Evolutionary conservation across 1,140 invertebrate species (phyloP), one percentile per base, ranked within the genome.

Genomic region (Achatina immaculata): DNA sequence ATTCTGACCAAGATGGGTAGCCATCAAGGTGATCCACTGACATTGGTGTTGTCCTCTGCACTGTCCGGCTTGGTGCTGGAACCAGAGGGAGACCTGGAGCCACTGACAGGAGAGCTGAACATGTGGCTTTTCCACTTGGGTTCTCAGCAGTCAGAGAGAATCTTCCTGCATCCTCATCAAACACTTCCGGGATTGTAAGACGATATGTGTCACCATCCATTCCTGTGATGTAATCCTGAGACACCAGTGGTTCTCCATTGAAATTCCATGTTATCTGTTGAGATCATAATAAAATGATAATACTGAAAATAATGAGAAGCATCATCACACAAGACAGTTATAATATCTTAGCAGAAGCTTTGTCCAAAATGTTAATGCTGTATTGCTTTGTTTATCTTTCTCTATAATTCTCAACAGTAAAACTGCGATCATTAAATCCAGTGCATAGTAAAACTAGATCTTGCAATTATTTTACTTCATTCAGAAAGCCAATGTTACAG

Each of bases 181-280:
- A 89, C 24, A 90, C 89, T 83, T 91, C 88, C 7, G 88, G 89
- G 77, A 92, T 90, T 58, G 86, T 93, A 3, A 98, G 91, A 31
- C 94, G 93, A 88, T 96, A 94, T 31, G 93, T 78, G 91, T 94
- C 24, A 94, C 95, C 86, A 90, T 94, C 82, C 38, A 94, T 94
- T 94, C 95, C 94, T 24, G 94, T 92, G 24, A 94, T 89, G 83
- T 95, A 94, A 83, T 95, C 93, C 75, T 90, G 94, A n/a, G 94
- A 94, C 73, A 94, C 93, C 42, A 95, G 93, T 11, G 94, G 93
- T 82, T 93, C 92, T 40, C 94, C 94, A 86, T 95, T 95, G 87
- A 95, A 95, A 34, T 94, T 91, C 95, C 95, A 96, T 76, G 93
- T 92, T 42, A 95, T 93, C 94, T 95, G 85, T 16, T 83, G 78